Evolutionary conservation across 2,113 vertebrate species (phyloP).

Genomic region (Crotophaga sulcirostris): DNA sequence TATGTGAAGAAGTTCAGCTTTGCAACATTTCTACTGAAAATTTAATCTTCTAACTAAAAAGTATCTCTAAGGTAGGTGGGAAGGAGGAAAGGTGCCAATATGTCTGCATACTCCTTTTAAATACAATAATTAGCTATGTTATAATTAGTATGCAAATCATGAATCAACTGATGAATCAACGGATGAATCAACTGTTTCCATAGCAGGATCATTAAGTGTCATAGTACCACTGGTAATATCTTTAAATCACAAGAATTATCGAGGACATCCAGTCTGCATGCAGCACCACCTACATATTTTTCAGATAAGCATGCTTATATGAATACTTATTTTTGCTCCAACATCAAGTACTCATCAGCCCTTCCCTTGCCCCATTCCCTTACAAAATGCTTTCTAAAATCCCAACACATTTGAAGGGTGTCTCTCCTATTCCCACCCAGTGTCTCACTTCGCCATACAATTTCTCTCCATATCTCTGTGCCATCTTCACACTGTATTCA

Average conservation of each 20-base stretch:
- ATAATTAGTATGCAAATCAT: constrained; percentile 21
- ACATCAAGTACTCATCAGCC: neutral
- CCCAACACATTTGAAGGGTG: neutral
- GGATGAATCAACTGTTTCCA: constrained; percentile 16
- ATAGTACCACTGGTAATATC: neutral
- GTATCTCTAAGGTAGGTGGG: neutral
- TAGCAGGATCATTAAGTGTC: neutral
- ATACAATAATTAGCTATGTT: constrained; percentile 4
- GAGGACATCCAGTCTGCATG: neutral
- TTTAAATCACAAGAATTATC: neutral
- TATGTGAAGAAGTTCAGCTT: neutral
- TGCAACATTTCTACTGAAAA: neutral
- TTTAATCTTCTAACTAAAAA: neutral
- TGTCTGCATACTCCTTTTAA: neutral
- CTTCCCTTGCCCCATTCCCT: neutral
- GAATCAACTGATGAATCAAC: too few species aligned
- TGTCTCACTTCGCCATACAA: neutral
- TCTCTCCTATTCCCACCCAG: neutral
- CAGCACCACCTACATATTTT: neutral
- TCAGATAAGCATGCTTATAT: neutral
- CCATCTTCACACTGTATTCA: neutral
- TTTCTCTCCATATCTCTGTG: neutral
- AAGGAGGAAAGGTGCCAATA: neutral
- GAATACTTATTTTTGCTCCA: neutral
- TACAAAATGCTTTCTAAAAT: neutral